A percentile compares a stretch with the other conserved stretches of the same genome.
These are phyloP conservation scores for Ceryle rudis DNA, from an alignment of 2,797 vertebrate species.

Conservation along the genomic window DNA sequence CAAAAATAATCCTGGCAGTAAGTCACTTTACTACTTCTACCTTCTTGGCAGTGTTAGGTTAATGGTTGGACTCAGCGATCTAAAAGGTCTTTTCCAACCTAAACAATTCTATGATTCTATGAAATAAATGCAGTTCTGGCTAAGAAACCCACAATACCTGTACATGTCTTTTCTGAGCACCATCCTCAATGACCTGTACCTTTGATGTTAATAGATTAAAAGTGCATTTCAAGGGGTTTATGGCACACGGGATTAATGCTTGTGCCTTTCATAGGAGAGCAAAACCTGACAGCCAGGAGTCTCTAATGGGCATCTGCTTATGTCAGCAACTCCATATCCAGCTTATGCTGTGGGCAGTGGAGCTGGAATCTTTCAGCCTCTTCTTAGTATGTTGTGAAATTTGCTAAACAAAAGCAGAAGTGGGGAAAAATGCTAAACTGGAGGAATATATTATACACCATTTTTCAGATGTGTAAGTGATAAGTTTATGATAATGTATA, in stretches of 20 bases:
- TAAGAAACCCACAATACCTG: background rate
- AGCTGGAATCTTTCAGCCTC: background rate
- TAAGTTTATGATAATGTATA: background rate
- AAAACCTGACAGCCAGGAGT: background rate
- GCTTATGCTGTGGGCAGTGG: fast-evolving
- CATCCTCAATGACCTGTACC: background rate
- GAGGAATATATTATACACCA: background rate
- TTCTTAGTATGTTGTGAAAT: fast-evolving
- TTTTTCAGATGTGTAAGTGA: background rate
- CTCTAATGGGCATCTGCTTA: background rate
- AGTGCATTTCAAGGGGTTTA: background rate
- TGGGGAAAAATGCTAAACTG: background rate
- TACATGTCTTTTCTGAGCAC: background rate
- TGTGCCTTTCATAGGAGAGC: background rate
- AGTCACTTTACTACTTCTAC: background rate
- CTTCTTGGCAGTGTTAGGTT: background rate
- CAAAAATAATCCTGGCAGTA: background rate
- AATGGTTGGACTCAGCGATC: background rate
- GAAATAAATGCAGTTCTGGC: background rate
- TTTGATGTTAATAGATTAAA: background rate
- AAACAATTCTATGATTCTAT: background rate
- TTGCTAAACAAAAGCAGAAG: background rate
- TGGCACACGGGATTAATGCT: background rate
- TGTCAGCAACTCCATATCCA: background rate
- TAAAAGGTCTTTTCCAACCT: background rate